Conservation (phyloP, 2,888 invertebrate species). For the Mesopsocus fuscifrons region DNA sequence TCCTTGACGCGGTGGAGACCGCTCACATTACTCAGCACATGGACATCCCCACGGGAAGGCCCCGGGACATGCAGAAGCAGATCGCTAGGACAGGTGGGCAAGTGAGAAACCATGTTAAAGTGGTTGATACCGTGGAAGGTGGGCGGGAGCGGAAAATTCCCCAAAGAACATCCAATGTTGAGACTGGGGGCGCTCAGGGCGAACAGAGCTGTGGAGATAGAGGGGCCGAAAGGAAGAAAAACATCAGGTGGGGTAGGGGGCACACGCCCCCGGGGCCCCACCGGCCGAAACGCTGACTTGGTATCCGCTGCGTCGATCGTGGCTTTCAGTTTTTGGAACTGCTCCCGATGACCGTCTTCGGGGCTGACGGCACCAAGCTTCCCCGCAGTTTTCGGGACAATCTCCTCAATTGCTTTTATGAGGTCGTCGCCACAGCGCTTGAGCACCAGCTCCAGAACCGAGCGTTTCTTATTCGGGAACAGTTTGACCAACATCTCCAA, state of each 20-base stretch:
- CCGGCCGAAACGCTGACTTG: conserved; percentile 5
- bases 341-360: neutral
- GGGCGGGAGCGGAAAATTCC: conserved; percentile 3
- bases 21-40: neutral
- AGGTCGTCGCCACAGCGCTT: conserved; percentile 84
- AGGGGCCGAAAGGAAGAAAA: conserved; percentile 1
- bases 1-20: neutral
- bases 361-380: neutral
- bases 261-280: neutral
- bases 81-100: conserved; percentile 1
- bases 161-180: conserved; percentile 2
- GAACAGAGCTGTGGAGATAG: conserved; percentile 4
- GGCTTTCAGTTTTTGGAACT: neutral
- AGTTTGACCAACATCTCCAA: conserved; percentile 67
- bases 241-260: neutral
- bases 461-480: conserved; percentile 75
- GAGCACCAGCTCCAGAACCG: conserved; percentile 77
- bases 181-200: conserved; percentile 1
- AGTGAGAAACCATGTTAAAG: conserved; percentile 4
- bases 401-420: conserved; percentile 76
- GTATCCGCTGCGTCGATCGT: neutral
- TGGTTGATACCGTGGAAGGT: conserved; percentile 1
- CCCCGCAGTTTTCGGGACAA: conserved; percentile 24
- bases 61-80: conserved; percentile 4
- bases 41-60: neutral